phyloP scores from a whole-genome alignment of 2,888 invertebrate species.

The Furcula furcula region DNA sequence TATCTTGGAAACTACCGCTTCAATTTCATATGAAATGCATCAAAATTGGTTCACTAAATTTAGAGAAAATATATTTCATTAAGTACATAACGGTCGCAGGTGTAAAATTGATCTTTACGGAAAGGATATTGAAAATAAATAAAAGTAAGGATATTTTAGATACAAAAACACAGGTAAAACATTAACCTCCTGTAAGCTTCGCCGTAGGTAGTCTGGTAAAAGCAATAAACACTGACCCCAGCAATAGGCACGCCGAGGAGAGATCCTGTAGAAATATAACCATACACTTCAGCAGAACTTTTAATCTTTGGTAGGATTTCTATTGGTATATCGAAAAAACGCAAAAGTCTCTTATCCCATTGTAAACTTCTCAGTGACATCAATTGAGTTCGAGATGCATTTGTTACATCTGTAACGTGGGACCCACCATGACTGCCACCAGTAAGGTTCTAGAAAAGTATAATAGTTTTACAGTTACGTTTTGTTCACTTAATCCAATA shows the following conservation, averaged over 20 bases:
- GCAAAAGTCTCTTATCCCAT: slow-evolving; percentile 94
- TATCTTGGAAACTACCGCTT: no score
- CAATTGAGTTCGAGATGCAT: slow-evolving; percentile 97
- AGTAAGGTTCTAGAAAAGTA: slow-evolving; percentile 83
- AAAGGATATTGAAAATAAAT: no score
- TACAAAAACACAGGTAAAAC: slow-evolving; percentile 22
- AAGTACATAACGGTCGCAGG: no score
- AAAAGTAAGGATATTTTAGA: no score
- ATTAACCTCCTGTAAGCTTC: slow-evolving; percentile 25
- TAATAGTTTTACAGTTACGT: no score
- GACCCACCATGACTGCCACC: slow-evolving; percentile 80
- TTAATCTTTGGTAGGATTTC: slow-evolving; percentile 93
- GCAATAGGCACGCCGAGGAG: slow-evolving; percentile 92
- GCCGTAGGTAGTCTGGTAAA: slow-evolving; percentile 15
- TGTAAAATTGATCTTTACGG: no score
- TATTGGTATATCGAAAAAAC: slow-evolving; percentile 93
- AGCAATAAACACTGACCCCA: slow-evolving; percentile 84
- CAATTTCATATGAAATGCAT: no score
- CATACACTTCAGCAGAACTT: slow-evolving; percentile 96
- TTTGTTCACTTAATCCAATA: no score
- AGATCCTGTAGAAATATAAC: slow-evolving; percentile 87
- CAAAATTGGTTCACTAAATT: no score
- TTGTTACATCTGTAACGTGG: slow-evolving; percentile 97
- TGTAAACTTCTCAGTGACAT: slow-evolving; percentile 95
- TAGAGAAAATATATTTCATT: no score